Base-by-base conservation (phyloP, 92 coral and sea anemone genomes). In the Plumapathes pennacea region DNA sequence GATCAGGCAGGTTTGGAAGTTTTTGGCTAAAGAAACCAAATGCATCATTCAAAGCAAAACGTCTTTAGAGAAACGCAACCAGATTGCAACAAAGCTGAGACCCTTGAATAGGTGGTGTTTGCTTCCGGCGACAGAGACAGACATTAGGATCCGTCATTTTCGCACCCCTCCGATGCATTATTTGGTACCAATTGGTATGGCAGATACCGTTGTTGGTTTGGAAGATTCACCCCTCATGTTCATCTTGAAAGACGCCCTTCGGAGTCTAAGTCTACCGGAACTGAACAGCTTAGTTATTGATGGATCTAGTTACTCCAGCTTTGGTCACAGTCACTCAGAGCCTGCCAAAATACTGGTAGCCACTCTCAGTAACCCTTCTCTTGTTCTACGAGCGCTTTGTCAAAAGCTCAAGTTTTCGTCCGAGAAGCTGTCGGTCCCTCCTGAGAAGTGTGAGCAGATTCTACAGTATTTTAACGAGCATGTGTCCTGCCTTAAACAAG, bases 21-120 rank as follows among this genome's bases (percentile, higher is more conserved):
- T 76, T 23, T 45, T 86, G 10, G 12, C 51, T 19, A 27, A 47
- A 19, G 15, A 38, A 28, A 51, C 60, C 0, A 51, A 32, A 4
- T 4, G 20, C 10, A 22, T 21, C n/a, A 10, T 74, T 1, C 10
- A 25, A 9, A 15, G n/a, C 10, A 37, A 54, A 14, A 17, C 44
- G 0, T 30, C 38, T 15, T 5, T 13, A 30, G 21, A 11, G 8
- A 48, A 18, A 29, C 1, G n/a, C n/a, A n/a, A n/a, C n/a, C n/a
- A n/a, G n/a, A 27, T 70, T 42, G 32, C 3, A n/a, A 9, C 3
- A 0, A 27, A 45, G 14, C 55, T 84, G 38, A 5, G 3, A 19
- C 81, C 85, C 2, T 41, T 77, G 4, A 57, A 25, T 6, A 32
- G 39, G 32, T 79, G 85, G 85, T 71, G 80, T 41, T 74, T 79